Percentiles rank a stretch among this genome's conserved stretches.
Evolutionary conservation across 37 sponge, comb jelly and placozoan genomes (phyloP).

Genomic region (Chondrilla cf. caribensis): DNA sequence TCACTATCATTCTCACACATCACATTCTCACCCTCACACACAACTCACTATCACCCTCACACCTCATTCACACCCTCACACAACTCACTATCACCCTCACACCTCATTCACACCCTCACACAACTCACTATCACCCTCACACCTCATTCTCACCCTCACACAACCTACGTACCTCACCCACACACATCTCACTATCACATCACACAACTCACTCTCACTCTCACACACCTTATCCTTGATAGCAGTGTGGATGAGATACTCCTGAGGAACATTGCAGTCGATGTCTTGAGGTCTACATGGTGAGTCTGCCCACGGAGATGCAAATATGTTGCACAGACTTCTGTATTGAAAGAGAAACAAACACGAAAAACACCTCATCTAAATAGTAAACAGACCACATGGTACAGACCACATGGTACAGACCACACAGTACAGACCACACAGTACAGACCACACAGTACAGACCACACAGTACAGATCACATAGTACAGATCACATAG

Average conservation of each 20-base stretch:
- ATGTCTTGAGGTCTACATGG: conserved; percentile 94
- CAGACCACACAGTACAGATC: too few relatives aligned
- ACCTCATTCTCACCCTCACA: neutral
- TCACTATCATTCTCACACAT: neutral
- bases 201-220: neutral
- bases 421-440: too few relatives aligned
- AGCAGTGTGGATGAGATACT: conserved; percentile 80
- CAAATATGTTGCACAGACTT: conserved; percentile 90
- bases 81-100: neutral
- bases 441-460: too few relatives aligned
- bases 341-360: too few relatives aligned
- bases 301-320: conserved; percentile 94
- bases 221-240: conserved; percentile 86
- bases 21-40: neutral
- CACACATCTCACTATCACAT: neutral
- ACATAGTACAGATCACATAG: too few relatives aligned
- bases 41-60: neutral
- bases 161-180: neutral
- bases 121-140: neutral
- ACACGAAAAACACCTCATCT: too few relatives aligned
- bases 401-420: too few relatives aligned
- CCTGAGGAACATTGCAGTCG: conserved; percentile 89
- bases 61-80: neutral
- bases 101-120: neutral
- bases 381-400: too few relatives aligned